phyloP scores from a whole-genome alignment of 2,113 vertebrate species.

The Cebus imitator region DNA sequence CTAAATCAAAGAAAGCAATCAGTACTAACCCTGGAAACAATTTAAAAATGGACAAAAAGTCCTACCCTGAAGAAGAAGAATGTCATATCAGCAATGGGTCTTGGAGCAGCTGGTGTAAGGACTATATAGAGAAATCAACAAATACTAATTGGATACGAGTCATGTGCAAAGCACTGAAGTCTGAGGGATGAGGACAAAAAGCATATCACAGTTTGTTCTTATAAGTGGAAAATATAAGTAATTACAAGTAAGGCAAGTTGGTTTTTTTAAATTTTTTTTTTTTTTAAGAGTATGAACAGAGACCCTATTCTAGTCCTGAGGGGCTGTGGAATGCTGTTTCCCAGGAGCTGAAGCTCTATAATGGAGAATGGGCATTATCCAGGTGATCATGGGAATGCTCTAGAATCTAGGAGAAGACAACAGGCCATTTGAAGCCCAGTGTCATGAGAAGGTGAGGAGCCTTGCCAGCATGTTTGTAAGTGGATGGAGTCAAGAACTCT shows the following conservation, averaged over 20 bases:
- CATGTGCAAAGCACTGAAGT: no score
- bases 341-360: background rate
- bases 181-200: background rate
- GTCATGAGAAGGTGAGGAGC: background rate
- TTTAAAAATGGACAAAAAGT: background rate
- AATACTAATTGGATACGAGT: background rate
- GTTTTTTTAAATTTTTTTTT: no score
- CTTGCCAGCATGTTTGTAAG: rapidly evolving
- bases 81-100: background rate
- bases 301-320: background rate
- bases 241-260: background rate
- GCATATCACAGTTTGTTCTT: background rate
- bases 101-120: background rate
- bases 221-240: background rate
- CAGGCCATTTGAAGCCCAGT: background rate
- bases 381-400: background rate
- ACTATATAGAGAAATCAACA: background rate
- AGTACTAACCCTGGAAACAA: background rate
- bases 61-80: background rate
- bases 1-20: background rate
- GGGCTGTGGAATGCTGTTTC: no score
- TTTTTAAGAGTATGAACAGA: background rate
- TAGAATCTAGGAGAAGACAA: background rate
- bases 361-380: background rate
- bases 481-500: background rate